Base-by-base conservation (phyloP, 1,140 invertebrate genomes). In the Cyclina sinensis region DNA sequence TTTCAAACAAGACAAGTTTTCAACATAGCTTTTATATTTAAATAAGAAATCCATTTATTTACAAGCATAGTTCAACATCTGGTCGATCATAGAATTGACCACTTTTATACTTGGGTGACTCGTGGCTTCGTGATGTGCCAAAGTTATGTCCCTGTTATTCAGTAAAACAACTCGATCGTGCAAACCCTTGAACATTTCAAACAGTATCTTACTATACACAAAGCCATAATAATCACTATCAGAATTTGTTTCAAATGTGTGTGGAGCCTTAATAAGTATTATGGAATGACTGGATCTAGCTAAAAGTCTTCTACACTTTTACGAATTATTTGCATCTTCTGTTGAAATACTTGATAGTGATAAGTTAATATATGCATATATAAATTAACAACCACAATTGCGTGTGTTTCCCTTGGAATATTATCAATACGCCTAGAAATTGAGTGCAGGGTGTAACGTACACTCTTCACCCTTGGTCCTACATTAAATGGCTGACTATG, bases 111-210 rank as follows among this genome's bases (percentile, higher is more conserved):
- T 27, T n/a, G 79, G 79, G n/a, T 81, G 79, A 37, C 62, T 59
- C 24, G 4, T 30, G 11, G 18, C 21, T 9, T 21, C 30, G 12
- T 81, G 51, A 4, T 32, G n/a, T 0, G 79, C 79, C 18, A 37
- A n/a, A 5, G 51, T 43, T 27, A n/a, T 51, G 54, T 81, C 79
- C 32, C 3, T 37, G 24, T 81, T 81, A 51, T 81, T 62, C 7
- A 81, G 27, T 7, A 59, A 81, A 30, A 59, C 51, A 59, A 81
- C 54, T 18, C 57, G 35, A n/a, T 81, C 79, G n/a, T n/a, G n/a
- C n/a, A n/a, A n/a, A n/a, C n/a, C n/a, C n/a, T n/a, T n/a, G n/a
- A n/a, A n/a, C n/a, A n/a, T n/a, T n/a, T n/a, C n/a, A n/a, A n/a
- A n/a, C n/a, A n/a, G n/a, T n/a, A n/a, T n/a, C n/a, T n/a, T n/a